These are phyloP conservation scores for Pollimyrus isidori DNA, from an alignment of 2,113 vertebrate species.

Conservation along the genomic window DNA sequence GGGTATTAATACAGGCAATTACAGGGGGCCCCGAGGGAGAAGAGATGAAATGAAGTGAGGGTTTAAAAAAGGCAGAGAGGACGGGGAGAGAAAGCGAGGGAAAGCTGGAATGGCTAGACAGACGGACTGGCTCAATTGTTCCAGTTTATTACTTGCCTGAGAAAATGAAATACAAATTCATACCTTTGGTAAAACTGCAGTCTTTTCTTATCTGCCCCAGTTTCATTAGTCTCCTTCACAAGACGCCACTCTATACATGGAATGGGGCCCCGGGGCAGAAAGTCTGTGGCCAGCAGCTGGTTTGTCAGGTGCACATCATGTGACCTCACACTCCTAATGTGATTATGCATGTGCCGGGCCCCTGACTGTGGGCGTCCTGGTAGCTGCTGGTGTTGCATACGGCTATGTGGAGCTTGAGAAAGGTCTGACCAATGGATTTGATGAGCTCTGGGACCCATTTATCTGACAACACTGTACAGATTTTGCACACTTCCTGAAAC, in stretches of 20 bases:
- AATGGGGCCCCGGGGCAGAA: neutral
- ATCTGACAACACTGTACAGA: neutral
- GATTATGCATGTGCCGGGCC: neutral
- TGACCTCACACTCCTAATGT: neutral
- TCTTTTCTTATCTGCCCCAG: neutral
- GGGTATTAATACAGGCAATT: neutral
- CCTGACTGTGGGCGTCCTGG: neutral
- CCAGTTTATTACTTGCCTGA: neutral
- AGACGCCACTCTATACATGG: neutral
- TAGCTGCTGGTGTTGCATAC: neutral
- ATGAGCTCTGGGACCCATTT: neutral
- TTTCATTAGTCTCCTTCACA: neutral
- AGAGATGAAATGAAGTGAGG: neutral
- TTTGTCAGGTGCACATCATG: neutral
- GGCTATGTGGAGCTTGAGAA: neutral
- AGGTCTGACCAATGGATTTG: neutral
- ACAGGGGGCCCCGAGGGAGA: neutral
- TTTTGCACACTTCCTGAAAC: neutral
- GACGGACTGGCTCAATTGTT: neutral
- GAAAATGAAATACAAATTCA: neutral
- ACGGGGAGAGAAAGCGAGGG: neutral
- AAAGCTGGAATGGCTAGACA: neutral
- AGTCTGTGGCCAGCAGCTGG: neutral
- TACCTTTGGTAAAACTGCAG: neutral
- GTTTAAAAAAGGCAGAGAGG: neutral